Evolutionary conservation across 2,797 vertebrate species (phyloP).

Genomic region (Neostethus bicornis): DNA sequence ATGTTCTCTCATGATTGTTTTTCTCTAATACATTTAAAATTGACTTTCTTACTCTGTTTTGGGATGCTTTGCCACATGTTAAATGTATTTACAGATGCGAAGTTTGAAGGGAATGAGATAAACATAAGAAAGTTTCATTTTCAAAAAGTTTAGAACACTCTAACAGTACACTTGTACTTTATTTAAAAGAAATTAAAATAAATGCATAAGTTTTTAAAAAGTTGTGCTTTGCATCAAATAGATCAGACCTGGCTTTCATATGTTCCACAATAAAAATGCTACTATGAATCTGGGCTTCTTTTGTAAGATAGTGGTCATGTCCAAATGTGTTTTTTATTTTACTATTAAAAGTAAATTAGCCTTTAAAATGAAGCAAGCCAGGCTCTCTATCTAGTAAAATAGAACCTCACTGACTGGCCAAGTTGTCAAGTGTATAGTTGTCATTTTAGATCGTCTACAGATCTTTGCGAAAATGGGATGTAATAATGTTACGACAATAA

Average conservation of each 20-base stretch:
- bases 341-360: background rate
- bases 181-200: too few species aligned
- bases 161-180: too few species aligned
- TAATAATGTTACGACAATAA: background rate
- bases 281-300: background rate
- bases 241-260: background rate
- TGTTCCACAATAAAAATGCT: background rate
- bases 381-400: background rate
- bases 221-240: background rate
- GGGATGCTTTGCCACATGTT: background rate
- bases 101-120: too few species aligned
- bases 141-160: too few species aligned
- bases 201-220: too few species aligned
- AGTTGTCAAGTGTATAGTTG: background rate
- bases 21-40: background rate
- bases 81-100: background rate
- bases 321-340: background rate
- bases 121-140: too few species aligned
- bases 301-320: background rate
- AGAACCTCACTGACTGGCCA: background rate
- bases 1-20: background rate
- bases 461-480: background rate
- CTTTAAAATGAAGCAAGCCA: background rate
- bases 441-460: background rate
- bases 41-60: background rate